Percentiles rank a stretch among this genome's conserved stretches.
Conservation (phyloP, 2,113 vertebrate species). For the Ciconia stormi region DNA sequence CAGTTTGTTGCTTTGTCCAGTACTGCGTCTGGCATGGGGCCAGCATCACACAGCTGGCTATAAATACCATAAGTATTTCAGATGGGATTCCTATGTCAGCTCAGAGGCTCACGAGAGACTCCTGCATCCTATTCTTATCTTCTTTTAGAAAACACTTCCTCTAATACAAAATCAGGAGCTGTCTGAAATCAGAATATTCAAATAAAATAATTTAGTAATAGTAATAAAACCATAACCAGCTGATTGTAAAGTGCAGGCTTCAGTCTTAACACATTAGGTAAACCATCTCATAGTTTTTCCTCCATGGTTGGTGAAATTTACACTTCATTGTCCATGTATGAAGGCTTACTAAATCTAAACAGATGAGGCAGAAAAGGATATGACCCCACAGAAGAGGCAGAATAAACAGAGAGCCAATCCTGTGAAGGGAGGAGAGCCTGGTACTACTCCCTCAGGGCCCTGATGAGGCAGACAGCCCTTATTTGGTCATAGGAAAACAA, state of each 20-base stretch:
- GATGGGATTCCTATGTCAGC: not conserved
- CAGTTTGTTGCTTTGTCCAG: not conserved
- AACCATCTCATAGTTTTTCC: not conserved
- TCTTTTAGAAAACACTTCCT: not conserved
- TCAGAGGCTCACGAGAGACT: not conserved
- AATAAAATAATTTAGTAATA: not conserved
- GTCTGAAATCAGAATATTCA: not conserved
- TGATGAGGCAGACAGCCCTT: not conserved
- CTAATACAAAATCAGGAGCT: not conserved
- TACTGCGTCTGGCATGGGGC: not conserved
- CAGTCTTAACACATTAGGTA: not conserved
- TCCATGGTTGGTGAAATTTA: not conserved
- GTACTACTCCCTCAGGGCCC: accelerated
- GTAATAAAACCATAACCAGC: not conserved
- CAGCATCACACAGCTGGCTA: not conserved
- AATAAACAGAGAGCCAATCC: not conserved
- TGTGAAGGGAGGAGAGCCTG: not conserved
- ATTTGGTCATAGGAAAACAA: not conserved
- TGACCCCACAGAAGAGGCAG: not conserved
- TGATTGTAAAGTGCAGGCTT: not conserved
- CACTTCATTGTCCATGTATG: not conserved
- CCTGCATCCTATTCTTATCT: not conserved
- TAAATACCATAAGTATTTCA: not conserved
- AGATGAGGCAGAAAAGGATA: not conserved
- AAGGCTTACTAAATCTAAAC: not conserved